Base-by-base conservation (phyloP, 1,140 invertebrate species). In the Chrysomallon squamiferum region DNA sequence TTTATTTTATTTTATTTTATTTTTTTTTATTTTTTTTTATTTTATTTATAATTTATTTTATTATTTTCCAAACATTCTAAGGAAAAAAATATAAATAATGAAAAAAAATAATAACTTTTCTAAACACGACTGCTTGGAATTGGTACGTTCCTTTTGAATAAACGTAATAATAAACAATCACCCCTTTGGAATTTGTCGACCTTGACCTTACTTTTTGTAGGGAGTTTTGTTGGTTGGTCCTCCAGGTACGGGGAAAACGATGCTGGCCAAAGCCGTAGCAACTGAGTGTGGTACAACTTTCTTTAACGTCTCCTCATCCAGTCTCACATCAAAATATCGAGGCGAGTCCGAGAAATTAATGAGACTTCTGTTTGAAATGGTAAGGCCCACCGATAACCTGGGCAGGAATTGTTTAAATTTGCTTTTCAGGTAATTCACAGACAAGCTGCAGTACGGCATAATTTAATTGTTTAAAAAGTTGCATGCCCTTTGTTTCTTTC, bases 231-330 rank as follows among this genome's bases (percentile, higher is more conserved):
- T 98, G 96, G 95, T 97, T 65, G 96, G 96, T 2, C 96, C 96
- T 20, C 96, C 93, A 4, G 97, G 98, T 47, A 99, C 97, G 3
- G 98, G 98, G 15, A 99, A 99, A 89, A 99, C 98, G 0, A 95
- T 99, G 93, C 87, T 99, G 50, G 97, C 98, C 20, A 99, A 99
- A 88, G 98, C 97, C 9, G 96, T 99, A 3, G 98, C 98, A 22
- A 99, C 97, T 0, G 97, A 99, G 88, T 99, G 97, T 87, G 93
- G 94, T 25, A 98, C 97, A 54, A 99, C 97, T 1, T 99, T 99
- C 87, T 99, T 99, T 85, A 98, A 98, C 87, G 96, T 99, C 5
- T 97, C 96, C 20, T 96, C 96, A 0, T 97, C 96, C 1, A 97
- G 95, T 0, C 88, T 99, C 32, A 97, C 96, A 2, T 98, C 95